These are phyloP conservation scores for Lindbergichthys nudifrons DNA, from an alignment of 2,797 vertebrate genomes.

Conservation along the genomic window DNA sequence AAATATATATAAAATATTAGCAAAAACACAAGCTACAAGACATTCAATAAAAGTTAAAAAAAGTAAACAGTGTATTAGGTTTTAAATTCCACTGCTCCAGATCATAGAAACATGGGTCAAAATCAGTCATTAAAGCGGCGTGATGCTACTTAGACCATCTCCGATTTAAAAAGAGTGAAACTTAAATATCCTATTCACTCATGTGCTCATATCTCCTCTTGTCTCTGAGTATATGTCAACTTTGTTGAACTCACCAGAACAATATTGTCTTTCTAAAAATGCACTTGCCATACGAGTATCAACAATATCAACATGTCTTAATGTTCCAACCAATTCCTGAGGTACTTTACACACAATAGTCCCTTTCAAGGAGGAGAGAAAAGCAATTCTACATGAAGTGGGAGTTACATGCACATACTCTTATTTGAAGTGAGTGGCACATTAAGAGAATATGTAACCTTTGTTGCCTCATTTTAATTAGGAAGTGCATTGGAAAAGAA, in stretches of 20 bases:
- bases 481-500: conserved; percentile 67
- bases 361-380: conserved; percentile 61
- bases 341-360: conserved; percentile 69
- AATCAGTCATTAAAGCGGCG: neutral
- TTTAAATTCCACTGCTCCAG: neutral
- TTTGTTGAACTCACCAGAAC: conserved; percentile 28
- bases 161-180: neutral
- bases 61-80: neutral
- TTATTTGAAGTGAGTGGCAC: conserved; percentile 66
- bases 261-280: conserved; percentile 28
- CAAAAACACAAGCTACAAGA: neutral
- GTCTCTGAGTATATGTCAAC: conserved; percentile 22
- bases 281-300: conserved; percentile 47
- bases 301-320: conserved; percentile 65
- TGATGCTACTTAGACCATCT: neutral
- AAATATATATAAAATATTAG: no score
- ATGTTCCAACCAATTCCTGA: conserved; percentile 62
- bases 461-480: conserved; percentile 73
- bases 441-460: conserved; percentile 64
- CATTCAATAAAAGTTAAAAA: neutral
- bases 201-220: conserved; percentile 5
- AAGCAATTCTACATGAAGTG: conserved; percentile 67
- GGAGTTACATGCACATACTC: conserved; percentile 63
- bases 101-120: neutral
- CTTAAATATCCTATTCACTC: neutral